phyloP scores from a whole-genome alignment of 2,797 vertebrate species.

The Apodemus agrarius region DNA sequence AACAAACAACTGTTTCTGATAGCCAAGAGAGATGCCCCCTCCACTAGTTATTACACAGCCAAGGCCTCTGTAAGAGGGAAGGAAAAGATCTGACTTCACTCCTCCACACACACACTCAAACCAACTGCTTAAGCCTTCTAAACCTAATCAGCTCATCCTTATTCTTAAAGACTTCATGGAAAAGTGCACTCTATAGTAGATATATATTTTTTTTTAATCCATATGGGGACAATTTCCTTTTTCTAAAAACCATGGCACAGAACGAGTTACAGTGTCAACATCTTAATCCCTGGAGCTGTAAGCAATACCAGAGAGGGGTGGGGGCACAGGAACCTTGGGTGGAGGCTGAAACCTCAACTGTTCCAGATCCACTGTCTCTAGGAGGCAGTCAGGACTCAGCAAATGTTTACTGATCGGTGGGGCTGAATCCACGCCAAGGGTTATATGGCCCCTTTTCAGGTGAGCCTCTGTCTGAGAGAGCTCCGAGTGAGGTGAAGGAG shows the following conservation, averaged over 20 bases:
- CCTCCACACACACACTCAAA: background rate
- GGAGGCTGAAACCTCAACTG: background rate
- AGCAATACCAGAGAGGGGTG: background rate
- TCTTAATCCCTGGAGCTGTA: background rate
- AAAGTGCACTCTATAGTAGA: background rate
- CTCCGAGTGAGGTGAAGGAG: slow-evolving; percentile 28
- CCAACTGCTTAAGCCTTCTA: background rate
- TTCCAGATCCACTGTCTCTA: background rate
- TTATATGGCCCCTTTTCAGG: background rate
- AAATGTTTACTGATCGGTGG: background rate
- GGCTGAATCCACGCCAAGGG: background rate
- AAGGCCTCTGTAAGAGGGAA: background rate
- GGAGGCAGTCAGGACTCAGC: background rate
- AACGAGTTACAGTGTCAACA: background rate
- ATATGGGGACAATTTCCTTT: background rate
- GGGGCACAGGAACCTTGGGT: background rate
- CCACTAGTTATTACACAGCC: slow-evolving; percentile 22
- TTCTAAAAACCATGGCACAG: background rate
- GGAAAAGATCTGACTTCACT: background rate
- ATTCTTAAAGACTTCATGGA: background rate
- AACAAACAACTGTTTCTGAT: background rate
- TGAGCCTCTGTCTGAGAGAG: background rate
- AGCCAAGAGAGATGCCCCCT: background rate
- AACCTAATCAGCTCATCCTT: background rate
- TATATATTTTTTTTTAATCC: slow-evolving; percentile 14